Percentiles rank a stretch among this genome's conserved stretches.
Conservation (phyloP, 2,888 invertebrate species). For the Drosophila nigritarsus region DNA sequence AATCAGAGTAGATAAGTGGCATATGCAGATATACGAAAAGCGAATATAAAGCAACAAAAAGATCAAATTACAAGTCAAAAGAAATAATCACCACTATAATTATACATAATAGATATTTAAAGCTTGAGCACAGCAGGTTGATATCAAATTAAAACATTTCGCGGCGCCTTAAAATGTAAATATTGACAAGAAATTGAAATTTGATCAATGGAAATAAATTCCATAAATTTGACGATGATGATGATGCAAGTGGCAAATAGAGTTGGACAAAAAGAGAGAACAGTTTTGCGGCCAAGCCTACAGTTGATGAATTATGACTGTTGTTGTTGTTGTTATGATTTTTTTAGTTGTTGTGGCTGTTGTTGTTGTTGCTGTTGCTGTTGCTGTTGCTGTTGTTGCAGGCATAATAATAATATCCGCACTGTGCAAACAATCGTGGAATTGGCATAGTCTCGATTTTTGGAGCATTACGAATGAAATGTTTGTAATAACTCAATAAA, state of each 20-base stretch:
- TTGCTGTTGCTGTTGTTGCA: slow-evolving; percentile 13
- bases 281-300: neutral
- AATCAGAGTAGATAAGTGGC: slow-evolving; percentile 26
- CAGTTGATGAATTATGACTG: neutral
- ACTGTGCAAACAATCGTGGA: slow-evolving; percentile 35
- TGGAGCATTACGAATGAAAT: slow-evolving; percentile 50
- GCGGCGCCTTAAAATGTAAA: slow-evolving; percentile 2
- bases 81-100: neutral
- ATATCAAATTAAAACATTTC: neutral
- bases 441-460: slow-evolving; percentile 48
- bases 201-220: slow-evolving; percentile 16
- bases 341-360: neutral
- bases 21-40: slow-evolving; percentile 13
- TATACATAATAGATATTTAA: neutral
- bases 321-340: neutral
- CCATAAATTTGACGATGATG: slow-evolving; percentile 10
- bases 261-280: slow-evolving; percentile 13
- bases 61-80: neutral
- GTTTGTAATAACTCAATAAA: slow-evolving; percentile 60
- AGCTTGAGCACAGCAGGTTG: neutral
- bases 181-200: slow-evolving; percentile 9
- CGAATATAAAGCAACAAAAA: neutral
- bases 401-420: slow-evolving; percentile 47
- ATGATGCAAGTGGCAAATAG: slow-evolving; percentile 12
- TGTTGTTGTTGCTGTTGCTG: neutral